phyloP scores from a whole-genome alignment of 2,113 vertebrate species.

The Callaeas wilsoni region DNA sequence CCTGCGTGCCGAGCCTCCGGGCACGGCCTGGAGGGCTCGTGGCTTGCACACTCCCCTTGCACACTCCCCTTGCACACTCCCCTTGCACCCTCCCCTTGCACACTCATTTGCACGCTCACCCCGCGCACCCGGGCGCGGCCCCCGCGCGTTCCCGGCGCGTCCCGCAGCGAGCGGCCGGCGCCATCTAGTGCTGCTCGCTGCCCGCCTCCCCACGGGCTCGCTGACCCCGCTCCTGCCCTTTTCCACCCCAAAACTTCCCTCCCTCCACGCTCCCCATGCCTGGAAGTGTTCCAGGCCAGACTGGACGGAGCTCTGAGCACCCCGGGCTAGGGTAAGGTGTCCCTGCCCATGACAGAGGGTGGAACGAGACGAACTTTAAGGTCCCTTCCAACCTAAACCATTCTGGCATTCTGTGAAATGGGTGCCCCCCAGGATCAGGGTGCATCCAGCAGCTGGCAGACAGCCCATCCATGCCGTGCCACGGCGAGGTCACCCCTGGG shows the following conservation, averaged over 20 bases:
- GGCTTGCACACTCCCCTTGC: neutral
- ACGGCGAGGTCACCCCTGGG: accelerated
- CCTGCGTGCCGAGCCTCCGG: neutral
- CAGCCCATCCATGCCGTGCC: neutral
- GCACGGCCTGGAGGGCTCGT: neutral
- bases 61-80: neutral
- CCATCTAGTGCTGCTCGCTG: constrained; percentile 25
- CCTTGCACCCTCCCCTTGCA: neutral
- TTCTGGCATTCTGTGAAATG: neutral
- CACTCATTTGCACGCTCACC: neutral
- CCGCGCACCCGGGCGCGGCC: too few relatives aligned
- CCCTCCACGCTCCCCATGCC: neutral
- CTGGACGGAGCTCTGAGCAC: neutral
- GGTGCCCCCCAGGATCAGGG: neutral
- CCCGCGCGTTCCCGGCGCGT: neutral
- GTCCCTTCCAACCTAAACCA: neutral
- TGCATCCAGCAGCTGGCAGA: too few relatives aligned
- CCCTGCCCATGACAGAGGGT: neutral
- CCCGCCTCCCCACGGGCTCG: neutral
- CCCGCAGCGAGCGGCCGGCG: constrained; percentile 3
- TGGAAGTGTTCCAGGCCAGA: neutral
- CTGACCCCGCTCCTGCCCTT: neutral
- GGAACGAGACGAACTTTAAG: neutral
- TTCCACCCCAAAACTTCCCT: neutral
- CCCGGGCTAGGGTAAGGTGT: neutral